A percentile compares a stretch with the other conserved stretches of the same genome.
Conservation (phyloP, 2,797 vertebrate genomes). For the Cyclura pinguis region DNA sequence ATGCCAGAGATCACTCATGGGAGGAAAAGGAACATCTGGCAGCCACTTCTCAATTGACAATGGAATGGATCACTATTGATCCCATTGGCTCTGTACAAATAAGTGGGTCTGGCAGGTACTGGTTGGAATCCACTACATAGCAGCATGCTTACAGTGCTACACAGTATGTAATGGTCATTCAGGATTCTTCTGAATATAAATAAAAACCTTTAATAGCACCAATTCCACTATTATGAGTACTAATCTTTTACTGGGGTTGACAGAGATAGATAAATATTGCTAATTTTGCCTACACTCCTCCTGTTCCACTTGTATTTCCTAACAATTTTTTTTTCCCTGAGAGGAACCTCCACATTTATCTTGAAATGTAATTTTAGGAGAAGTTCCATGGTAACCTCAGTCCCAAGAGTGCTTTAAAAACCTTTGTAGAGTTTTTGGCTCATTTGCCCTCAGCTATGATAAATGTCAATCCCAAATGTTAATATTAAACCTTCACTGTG, state of each 20-base stretch:
- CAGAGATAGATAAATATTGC: not conserved
- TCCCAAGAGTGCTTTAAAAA: not conserved
- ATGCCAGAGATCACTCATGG: no score
- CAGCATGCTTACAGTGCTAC: no score
- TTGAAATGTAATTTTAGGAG: not conserved
- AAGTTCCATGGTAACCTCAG: not conserved
- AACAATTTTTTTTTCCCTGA: not conserved
- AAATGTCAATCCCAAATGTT: constrained; percentile 7
- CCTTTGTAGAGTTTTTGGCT: not conserved
- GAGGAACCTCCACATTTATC: not conserved
- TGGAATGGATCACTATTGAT: no score
- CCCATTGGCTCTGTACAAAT: no score
- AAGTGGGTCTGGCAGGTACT: no score
- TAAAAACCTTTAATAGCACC: not conserved
- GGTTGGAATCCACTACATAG: no score
- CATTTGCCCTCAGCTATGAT: not conserved
- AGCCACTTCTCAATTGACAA: no score
- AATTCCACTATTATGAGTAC: not conserved
- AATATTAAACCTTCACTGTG: not conserved
- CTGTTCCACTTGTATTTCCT: not conserved
- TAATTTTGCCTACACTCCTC: not conserved
- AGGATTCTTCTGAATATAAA: no score
- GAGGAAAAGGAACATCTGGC: no score
- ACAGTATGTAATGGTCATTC: no score
- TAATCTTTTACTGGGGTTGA: no score